phyloP scores from a whole-genome alignment of 2,888 invertebrate species.

The Phengaris arion region DNA sequence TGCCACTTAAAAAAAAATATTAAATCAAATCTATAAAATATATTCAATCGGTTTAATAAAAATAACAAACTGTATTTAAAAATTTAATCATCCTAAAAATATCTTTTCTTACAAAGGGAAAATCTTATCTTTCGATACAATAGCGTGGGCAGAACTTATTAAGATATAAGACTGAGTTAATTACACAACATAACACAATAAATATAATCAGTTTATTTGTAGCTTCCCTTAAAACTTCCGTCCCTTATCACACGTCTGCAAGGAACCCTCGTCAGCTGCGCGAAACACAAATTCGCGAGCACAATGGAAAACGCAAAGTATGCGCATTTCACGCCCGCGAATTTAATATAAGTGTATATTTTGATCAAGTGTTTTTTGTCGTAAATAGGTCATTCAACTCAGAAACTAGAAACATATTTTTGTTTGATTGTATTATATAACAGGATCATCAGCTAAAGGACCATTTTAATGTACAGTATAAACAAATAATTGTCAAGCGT shows the following conservation, averaged over 20 bases:
- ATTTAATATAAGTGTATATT: constrained; percentile 4
- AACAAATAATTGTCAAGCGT: too few relatives aligned
- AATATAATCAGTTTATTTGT: constrained; percentile 10
- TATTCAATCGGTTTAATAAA: too few relatives aligned
- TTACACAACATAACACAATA: background rate
- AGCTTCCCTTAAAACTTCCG: background rate
- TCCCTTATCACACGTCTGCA: constrained; percentile 19
- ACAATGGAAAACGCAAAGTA: constrained; percentile 6
- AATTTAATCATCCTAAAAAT: too few relatives aligned
- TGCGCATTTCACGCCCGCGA: constrained; percentile 1
- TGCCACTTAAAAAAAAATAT: too few relatives aligned
- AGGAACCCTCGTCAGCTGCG: constrained; percentile 10
- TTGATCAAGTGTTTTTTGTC: background rate
- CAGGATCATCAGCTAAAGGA: too few relatives aligned
- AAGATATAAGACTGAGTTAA: background rate
- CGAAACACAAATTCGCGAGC: background rate
- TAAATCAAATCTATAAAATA: too few relatives aligned
- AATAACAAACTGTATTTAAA: too few relatives aligned
- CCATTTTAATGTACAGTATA: too few relatives aligned
- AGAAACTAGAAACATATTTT: background rate
- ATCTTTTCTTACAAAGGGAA: too few relatives aligned
- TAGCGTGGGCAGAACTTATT: background rate
- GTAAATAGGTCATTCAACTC: background rate
- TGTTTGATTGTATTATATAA: too few relatives aligned
- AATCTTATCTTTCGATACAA: background rate